These are phyloP conservation scores for Cheilosia variabilis DNA, from an alignment of 2,888 invertebrate species.

Conservation along the genomic window DNA sequence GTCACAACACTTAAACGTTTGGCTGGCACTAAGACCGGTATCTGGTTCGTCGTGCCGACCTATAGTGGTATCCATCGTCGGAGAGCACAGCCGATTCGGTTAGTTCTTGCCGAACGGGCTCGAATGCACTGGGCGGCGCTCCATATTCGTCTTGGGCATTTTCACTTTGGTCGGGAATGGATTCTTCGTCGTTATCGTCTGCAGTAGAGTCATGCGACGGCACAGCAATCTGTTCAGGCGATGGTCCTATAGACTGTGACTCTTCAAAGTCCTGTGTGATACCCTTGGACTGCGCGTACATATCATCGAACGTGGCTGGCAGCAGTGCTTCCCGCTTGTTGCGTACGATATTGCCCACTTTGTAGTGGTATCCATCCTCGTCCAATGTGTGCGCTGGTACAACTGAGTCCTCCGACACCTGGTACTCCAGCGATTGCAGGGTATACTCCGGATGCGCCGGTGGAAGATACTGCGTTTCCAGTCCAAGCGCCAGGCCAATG, in stretches of 20 bases:
- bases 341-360: constrained; percentile 6
- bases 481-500: constrained; percentile 1
- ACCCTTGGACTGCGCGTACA: background rate
- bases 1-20: constrained; percentile 14
- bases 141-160: background rate
- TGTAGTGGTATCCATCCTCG: constrained; percentile 25
- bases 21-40: background rate
- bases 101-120: constrained; percentile 34
- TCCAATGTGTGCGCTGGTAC: constrained; percentile 10
- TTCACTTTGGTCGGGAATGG: background rate
- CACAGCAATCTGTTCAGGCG: constrained; percentile 41
- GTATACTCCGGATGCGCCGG: constrained; percentile 7
- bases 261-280: constrained; percentile 10
- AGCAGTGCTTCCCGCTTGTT: constrained; percentile 17
- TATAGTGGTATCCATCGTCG: constrained; percentile 45
- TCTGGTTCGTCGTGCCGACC: background rate
- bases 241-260: constrained; percentile 41
- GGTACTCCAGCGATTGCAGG: constrained; percentile 31
- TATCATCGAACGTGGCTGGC: constrained; percentile 25
- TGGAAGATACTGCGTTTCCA: constrained; percentile 22
- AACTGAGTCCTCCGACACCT: background rate
- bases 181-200: background rate
- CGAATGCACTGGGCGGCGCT: constrained; percentile 13
- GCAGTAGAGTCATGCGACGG: background rate
- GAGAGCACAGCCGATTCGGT: constrained; percentile 33